Base-by-base conservation (phyloP, 2,888 invertebrate species). In the Coremacera marginata region DNA sequence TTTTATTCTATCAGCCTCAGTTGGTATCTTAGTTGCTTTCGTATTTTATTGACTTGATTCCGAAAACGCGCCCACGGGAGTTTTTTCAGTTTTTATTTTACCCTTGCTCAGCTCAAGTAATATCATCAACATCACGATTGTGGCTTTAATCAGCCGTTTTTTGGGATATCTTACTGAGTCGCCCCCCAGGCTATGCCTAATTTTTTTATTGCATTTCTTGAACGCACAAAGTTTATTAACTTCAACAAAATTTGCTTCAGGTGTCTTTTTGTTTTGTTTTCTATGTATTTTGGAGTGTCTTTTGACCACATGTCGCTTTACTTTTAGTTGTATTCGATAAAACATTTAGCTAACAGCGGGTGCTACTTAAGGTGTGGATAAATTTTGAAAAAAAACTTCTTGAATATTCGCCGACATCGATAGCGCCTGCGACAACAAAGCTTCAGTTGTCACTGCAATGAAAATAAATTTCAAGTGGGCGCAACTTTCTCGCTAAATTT, bases 1-100 rank as follows among this genome's bases (percentile, higher is more conserved):
- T 37, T 55, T 19, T n/a, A 7, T 1, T 57, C 14, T 5, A 19
- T 5, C 19, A 19, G 44, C 19, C 49, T 68, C 9, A 14, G 37
- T 49, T 51, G 37, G 55, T 63, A 63, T 75, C 73, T 81, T 81
- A 80, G 80, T 71, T 79, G 81, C 82, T 83, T 49, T 70, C 65
- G 77, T 60, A 73, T 63, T 77, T 85, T 85, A 85, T 85, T 85
- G 84, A 85, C 84, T 85, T 84, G 84, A 85, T 85, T 84, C 82
- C 83, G 82, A 83, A 82, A 85, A 85, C 82, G 82, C 81, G 85
- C 85, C 81, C 83, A 80, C 81, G 84, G 83, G 83, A 84, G 83
- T 84, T 37, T 37, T 37, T 37, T 37, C 7, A 1, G 1, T 7
- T 37, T 8, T 37, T 8, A 5, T 37, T 37, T 37, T 37, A 37